These are phyloP conservation scores for Phrynocephalus versicolor DNA, from an alignment of 2,113 vertebrate species.

Conservation along the genomic window DNA sequence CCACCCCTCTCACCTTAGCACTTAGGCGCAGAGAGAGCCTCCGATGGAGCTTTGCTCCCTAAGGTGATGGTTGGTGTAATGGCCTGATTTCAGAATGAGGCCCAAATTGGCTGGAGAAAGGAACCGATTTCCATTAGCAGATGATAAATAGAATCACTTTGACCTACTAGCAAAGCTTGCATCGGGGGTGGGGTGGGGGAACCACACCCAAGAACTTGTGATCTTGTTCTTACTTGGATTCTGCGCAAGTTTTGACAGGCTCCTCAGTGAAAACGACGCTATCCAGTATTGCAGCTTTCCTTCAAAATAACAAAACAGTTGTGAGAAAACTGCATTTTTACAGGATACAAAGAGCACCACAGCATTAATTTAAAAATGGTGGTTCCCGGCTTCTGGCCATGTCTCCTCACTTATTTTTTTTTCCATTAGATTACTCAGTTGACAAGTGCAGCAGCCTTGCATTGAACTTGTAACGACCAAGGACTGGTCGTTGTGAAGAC, in stretches of 20 bases:
- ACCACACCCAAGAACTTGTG: background rate
- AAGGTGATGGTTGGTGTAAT: slow-evolving; percentile 8
- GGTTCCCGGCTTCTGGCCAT: background rate
- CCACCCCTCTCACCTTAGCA: slow-evolving; percentile 60
- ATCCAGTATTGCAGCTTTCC: background rate
- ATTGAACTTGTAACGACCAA: no score
- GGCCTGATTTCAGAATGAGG: slow-evolving; percentile 18
- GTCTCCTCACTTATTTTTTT: no score
- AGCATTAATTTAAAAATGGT: background rate
- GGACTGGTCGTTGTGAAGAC: no score
- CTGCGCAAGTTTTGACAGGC: background rate
- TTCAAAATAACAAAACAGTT: background rate
- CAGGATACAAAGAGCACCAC: background rate
- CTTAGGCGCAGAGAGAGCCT: slow-evolving; percentile 45
- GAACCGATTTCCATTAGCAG: slow-evolving; percentile 15
- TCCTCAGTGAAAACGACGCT: background rate
- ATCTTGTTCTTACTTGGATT: background rate
- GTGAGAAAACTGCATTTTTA: background rate
- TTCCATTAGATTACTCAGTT: no score
- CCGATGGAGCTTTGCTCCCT: slow-evolving; percentile 43
- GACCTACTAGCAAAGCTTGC: background rate
- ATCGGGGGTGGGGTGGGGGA: background rate
- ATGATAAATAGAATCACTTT: slow-evolving; percentile 37
- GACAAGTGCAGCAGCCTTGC: no score
- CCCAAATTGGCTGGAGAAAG: slow-evolving; percentile 7